phyloP scores from a whole-genome alignment of 2,113 vertebrate species.

The Sialia sialis region DNA sequence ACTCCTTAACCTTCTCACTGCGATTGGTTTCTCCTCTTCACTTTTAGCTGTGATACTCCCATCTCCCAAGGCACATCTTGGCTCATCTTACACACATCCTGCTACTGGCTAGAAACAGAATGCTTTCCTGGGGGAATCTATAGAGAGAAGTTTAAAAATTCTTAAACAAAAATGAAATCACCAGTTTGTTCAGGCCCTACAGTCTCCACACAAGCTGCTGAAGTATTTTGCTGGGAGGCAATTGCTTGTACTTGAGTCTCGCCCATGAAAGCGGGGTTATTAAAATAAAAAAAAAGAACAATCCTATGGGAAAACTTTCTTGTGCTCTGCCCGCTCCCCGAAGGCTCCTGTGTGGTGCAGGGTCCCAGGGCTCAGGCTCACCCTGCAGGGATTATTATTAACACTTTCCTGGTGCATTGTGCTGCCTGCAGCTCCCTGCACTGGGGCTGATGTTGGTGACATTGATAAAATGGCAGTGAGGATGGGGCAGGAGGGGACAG shows the following conservation, averaged over 20 bases:
- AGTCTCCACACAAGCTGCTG: neutral
- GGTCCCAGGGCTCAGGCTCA: neutral
- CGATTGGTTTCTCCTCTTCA: neutral
- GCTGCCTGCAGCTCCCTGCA: neutral
- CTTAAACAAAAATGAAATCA: neutral
- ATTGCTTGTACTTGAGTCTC: neutral
- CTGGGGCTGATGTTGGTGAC: neutral
- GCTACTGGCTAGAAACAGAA: neutral
- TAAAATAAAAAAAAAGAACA: fast-evolving
- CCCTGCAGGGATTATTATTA: neutral
- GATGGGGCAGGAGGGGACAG: neutral
- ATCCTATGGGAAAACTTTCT: neutral
- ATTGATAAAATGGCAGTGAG: neutral
- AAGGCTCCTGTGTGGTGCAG: fast-evolving
- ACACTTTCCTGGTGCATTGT: neutral
- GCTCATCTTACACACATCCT: neutral
- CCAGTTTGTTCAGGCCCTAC: neutral
- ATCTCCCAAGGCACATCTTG: neutral
- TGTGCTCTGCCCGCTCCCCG: neutral
- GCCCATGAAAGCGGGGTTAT: fast-evolving
- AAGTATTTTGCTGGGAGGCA: neutral
- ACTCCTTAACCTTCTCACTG: slow-evolving; percentile 16
- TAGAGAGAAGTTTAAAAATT: neutral
- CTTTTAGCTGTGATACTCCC: neutral
- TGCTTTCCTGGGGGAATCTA: neutral